phyloP scores from a whole-genome alignment of 2,888 invertebrate genomes.

The Vesta saturnalis region DNA sequence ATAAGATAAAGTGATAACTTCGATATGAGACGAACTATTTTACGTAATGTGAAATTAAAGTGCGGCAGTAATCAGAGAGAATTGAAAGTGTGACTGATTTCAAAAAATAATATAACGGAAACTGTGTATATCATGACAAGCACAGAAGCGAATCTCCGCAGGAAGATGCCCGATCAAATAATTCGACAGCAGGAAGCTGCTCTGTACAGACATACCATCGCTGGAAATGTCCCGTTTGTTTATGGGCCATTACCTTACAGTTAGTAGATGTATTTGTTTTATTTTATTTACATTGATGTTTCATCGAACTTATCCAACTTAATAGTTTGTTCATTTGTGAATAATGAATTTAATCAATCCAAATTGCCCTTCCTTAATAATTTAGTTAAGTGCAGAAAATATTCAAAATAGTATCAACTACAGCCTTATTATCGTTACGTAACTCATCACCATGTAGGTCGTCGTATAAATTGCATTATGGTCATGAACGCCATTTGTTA shows the following conservation, averaged over 20 bases:
- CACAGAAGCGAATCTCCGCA: constrained; percentile 50
- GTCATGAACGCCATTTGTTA: too few relatives aligned
- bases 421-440: too few relatives aligned
- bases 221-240: constrained; percentile 73
- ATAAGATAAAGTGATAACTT: background rate
- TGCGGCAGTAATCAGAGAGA: constrained; percentile 12
- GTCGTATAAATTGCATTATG: too few relatives aligned
- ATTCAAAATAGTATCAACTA: too few relatives aligned
- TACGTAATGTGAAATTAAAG: constrained; percentile 28
- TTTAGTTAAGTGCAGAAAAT: too few relatives aligned
- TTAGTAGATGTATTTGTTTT: constrained; percentile 65
- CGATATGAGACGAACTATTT: background rate
- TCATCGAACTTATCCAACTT: too few relatives aligned
- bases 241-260: constrained; percentile 81
- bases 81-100: constrained; percentile 11
- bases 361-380: too few relatives aligned
- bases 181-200: constrained; percentile 50
- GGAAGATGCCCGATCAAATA: constrained; percentile 51
- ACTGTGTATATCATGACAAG: constrained; percentile 29
- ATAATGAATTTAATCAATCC: too few relatives aligned
- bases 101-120: constrained; percentile 23
- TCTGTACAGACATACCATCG: constrained; percentile 59
- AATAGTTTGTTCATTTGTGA: too few relatives aligned
- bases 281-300: background rate
- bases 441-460: too few relatives aligned